Evolutionary conservation across 2,113 vertebrate genomes (phyloP).

Genomic region (Bostrychus sinensis): DNA sequence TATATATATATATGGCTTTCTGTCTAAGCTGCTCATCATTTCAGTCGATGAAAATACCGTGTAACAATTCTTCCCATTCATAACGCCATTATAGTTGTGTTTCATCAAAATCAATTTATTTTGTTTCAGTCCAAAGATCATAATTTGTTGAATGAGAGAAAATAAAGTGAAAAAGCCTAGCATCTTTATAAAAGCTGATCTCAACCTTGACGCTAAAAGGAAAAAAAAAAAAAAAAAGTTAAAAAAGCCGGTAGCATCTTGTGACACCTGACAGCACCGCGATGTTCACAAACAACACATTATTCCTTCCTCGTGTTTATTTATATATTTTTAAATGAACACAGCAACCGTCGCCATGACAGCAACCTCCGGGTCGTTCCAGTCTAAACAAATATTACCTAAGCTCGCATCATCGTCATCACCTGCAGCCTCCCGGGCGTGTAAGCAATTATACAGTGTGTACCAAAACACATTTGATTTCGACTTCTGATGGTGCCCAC

Average conservation of each 20-base stretch:
- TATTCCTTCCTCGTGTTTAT: not conserved
- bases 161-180: not conserved
- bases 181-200: not conserved
- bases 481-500: constrained; percentile 2
- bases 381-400: not conserved
- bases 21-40: not conserved
- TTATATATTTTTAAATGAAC: not conserved
- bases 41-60: not conserved
- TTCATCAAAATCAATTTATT: not conserved
- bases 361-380: not conserved
- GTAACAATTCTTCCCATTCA: not conserved
- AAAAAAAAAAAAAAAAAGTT: not conserved
- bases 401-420: constrained; percentile 18
- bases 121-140: not conserved
- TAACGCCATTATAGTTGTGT: too few relatives aligned
- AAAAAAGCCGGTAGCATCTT: not conserved
- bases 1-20: not conserved
- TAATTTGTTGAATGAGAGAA: too few relatives aligned
- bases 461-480: constrained; percentile 24
- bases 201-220: too few relatives aligned
- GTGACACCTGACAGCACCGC: not conserved
- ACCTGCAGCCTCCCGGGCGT: constrained; percentile 21
- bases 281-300: not conserved
- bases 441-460: constrained; percentile 23
- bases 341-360: not conserved